Base-by-base conservation (phyloP, 1,140 invertebrate genomes). In the Babylonia areolata region DNA sequence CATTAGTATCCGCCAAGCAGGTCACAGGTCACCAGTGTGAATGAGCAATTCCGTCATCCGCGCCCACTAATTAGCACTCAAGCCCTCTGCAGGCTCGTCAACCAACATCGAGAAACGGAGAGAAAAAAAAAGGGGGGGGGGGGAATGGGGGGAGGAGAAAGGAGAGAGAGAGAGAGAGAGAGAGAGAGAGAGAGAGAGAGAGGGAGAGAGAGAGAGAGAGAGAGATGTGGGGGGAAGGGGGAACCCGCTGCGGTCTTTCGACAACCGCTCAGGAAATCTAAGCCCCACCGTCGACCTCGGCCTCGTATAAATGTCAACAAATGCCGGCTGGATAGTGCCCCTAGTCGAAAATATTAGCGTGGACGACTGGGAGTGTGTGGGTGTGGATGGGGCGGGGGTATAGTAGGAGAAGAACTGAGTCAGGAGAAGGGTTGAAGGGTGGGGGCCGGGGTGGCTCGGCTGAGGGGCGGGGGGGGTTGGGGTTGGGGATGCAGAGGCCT, bases 21-120 rank as follows among this genome's bases (percentile, higher is more conserved):
- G 46, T 69, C 82, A 71, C 64, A 73, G 82, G 82, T 84, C 40
- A 69, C 15, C 58, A 40, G 46, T 84, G 82, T 40, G 64, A 83
- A 84, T 42, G 82, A 84, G 82, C 82, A 75, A 46, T 40, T 46
- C 82, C 82, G 69, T 84, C 82, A 80, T 51, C 78, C 46, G 28
- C 46, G 78, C 46, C 78, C 78, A 80, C 78, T 80, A 80, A 80
- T 80, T 80, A 80, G 78, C 64, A 73, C 64, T 84, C 58, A 46
- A 75, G 40, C 69, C 82, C 82, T 42, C 33, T n/a, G n/a, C 40
- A 54, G 54, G n/a, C 54, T 37, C 31, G 37, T 33, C 81, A n/a
- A 17, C 46, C 54, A 35, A 42, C 54, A 54, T 12, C 80, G 31
- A 11, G 28, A 35, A 37, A 81, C 17, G 46, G 51, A 58, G 31